phyloP scores from a whole-genome alignment of 2,888 invertebrate species.

The Vanessa cardui region DNA sequence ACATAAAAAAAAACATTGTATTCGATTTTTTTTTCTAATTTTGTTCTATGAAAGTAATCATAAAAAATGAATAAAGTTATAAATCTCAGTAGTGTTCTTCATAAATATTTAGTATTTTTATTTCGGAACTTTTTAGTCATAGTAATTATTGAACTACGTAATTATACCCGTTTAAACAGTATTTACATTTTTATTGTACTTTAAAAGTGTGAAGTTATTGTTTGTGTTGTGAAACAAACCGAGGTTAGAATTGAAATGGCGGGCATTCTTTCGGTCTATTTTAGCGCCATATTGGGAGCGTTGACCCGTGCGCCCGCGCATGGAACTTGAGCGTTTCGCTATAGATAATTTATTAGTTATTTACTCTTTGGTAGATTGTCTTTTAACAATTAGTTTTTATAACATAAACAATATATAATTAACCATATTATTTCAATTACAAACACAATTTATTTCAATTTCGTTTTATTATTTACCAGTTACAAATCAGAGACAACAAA shows the following conservation, averaged over 20 bases:
- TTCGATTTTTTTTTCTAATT: too few species aligned
- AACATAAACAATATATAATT: too few species aligned
- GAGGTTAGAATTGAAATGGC: constrained; percentile 78
- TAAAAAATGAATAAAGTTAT: too few species aligned
- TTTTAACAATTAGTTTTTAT: neutral
- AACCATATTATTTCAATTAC: too few species aligned
- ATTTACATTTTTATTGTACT: constrained; percentile 30
- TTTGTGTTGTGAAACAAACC: constrained; percentile 61
- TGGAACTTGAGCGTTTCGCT: constrained; percentile 24
- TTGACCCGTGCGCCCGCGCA: constrained; percentile 56
- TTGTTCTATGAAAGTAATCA: too few species aligned
- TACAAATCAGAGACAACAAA: too few species aligned
- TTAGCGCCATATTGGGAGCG: constrained; percentile 76
- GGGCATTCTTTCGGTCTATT: constrained; percentile 79
- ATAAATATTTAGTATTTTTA: neutral
- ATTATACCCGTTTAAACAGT: constrained; percentile 16
- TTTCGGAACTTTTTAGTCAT: neutral
- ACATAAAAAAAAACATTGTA: too few species aligned
- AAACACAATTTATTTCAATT: too few species aligned
- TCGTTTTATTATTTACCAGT: too few species aligned
- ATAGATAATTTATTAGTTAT: constrained; percentile 30
- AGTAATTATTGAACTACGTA: neutral
- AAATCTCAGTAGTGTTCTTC: too few species aligned
- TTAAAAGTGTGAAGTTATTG: constrained; percentile 51
- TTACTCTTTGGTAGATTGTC: constrained; percentile 15